These are phyloP conservation scores for Aramus guarauna DNA, from an alignment of 2,113 vertebrate species.

Conservation along the genomic window DNA sequence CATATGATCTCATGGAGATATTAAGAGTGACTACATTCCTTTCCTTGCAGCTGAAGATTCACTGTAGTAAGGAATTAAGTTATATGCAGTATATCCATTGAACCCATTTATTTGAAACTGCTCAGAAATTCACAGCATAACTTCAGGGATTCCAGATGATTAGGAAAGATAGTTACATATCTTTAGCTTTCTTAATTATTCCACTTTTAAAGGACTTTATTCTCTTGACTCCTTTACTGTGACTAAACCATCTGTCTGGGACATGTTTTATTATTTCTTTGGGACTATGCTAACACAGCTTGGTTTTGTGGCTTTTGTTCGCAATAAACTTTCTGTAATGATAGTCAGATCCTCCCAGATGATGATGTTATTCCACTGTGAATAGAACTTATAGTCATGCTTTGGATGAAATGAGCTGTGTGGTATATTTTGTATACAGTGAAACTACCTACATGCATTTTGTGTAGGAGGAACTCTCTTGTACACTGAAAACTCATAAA, in stretches of 20 bases:
- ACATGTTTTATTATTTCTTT: constrained; percentile 42
- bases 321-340: background rate
- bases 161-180: background rate
- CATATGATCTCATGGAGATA: background rate
- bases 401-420: background rate
- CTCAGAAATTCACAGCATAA: background rate
- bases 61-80: background rate
- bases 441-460: accelerated
- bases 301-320: constrained; percentile 5
- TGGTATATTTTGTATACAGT: background rate
- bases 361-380: background rate
- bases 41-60: background rate
- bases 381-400: background rate
- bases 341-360: background rate
- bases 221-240: constrained; percentile 22
- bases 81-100: background rate
- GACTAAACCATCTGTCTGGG: constrained; percentile 28
- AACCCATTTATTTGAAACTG: background rate
- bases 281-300: background rate
- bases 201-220: background rate
- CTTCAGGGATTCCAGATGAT: constrained; percentile 3
- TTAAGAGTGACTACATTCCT: background rate
- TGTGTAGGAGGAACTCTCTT: background rate
- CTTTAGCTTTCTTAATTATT: constrained; percentile 20
- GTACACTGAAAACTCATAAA: background rate